phyloP scores from a whole-genome alignment of 2,888 invertebrate species.

The Mythimna albipuncta region DNA sequence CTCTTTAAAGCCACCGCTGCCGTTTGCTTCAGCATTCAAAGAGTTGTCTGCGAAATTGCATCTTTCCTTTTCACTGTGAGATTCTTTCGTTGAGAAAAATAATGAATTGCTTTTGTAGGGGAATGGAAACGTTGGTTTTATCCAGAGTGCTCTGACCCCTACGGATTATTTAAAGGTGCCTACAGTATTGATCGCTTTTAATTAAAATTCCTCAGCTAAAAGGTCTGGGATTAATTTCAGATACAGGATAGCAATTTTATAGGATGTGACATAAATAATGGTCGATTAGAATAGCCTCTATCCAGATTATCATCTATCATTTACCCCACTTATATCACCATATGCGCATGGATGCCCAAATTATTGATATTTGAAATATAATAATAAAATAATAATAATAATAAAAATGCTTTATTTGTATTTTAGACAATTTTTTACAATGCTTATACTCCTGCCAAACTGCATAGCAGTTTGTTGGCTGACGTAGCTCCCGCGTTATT shows the following conservation, averaged over 20 bases:
- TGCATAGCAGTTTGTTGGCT: no score
- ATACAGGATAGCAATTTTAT: neutral
- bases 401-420: no score
- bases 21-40: constrained; percentile 48
- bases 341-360: no score
- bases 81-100: constrained; percentile 44
- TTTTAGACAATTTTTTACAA: no score
- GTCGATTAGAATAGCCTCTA: no score
- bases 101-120: constrained; percentile 19
- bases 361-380: no score
- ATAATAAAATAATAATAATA: no score
- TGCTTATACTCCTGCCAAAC: no score
- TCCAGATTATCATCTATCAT: no score
- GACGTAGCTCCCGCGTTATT: no score
- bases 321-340: no score
- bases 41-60: constrained; percentile 56
- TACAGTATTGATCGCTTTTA: constrained; percentile 41
- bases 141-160: constrained; percentile 10
- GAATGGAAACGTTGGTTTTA: constrained; percentile 37
- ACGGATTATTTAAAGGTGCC: constrained; percentile 25
- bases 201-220: constrained; percentile 50
- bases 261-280: no score
- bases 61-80: constrained; percentile 36
- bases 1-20: constrained; percentile 29
- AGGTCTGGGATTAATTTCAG: constrained; percentile 10